A percentile compares a stretch with the other conserved stretches of the same genome.
These are phyloP conservation scores for Danio aesculapii DNA, from an alignment of 2,797 vertebrate genomes.

Conservation along the genomic window DNA sequence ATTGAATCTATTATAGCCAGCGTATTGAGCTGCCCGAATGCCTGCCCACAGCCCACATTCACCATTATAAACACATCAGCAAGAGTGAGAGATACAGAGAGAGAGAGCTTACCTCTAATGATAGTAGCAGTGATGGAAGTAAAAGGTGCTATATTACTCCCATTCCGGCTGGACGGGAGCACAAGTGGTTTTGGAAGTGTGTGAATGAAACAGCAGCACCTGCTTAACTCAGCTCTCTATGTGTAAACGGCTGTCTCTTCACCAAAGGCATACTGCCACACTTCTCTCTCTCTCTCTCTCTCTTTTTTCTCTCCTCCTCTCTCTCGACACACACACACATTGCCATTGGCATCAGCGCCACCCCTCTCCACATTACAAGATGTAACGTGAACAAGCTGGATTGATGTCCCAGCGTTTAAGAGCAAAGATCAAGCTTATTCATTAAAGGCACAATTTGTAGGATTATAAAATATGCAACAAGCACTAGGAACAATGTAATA, in stretches of 20 bases:
- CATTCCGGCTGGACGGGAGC: conserved; percentile 25
- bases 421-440: conserved; percentile 48
- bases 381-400: conserved; percentile 24
- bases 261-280: conserved; percentile 44
- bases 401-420: conserved; percentile 18
- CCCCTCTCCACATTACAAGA: conserved; percentile 34
- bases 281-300: conserved; percentile 31
- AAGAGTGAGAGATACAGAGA: conserved; percentile 10
- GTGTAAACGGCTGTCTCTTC: conserved; percentile 41
- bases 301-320: conserved; percentile 25
- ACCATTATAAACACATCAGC: conserved; percentile 32
- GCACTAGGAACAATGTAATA: no score
- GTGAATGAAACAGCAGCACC: conserved; percentile 44
- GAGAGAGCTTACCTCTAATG: conserved; percentile 44
- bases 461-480: no score
- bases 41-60: conserved; percentile 26
- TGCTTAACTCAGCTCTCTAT: conserved; percentile 23
- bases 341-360: conserved; percentile 36
- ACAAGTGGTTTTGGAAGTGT: conserved; percentile 38
- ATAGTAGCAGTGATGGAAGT: conserved; percentile 27
- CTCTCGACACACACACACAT: conserved; percentile 38
- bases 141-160: conserved; percentile 33
- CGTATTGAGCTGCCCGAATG: conserved; percentile 1
- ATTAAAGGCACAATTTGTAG: neutral
- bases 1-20: conserved; percentile 31